Base-by-base conservation (phyloP, 2,797 vertebrate genomes). In the Prionace glauca region DNA sequence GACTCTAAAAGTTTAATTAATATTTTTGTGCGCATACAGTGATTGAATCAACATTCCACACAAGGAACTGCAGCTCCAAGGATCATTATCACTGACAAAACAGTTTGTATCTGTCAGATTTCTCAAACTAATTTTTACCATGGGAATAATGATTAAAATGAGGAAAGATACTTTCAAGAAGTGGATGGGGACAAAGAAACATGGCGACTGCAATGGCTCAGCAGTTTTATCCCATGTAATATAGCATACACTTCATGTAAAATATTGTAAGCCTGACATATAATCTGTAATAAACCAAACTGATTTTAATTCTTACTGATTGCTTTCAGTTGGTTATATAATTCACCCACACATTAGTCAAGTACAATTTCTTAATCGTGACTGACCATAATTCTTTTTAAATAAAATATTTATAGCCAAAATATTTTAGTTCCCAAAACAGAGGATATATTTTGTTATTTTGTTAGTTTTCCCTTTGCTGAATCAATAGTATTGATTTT, bases 101-200 rank as follows among this genome's bases (percentile, higher is more conserved):
- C 92, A 94, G 69, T 94, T 94, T 94, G 69, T 94, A 50, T 50
- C 69, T 94, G 92, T 41, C 67, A 94, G 41, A 72, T 72, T 94
- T 94, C 67, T 94, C 69, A 94, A 94, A 67, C 41, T 94, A 72
- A 71, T 94, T 94, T 72, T 94, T 94, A 14, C 92, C 92, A 72
- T 71, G 92, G 92, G 92, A 94, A 72, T 94, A 72, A 72, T 94
- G 20, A 91, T 65, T 91, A 62, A 62, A 65, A 91, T 91, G 88
- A n/a, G 60, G 32, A 36, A 65, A 90, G 12, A 60, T 18, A 14
- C 60, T 90, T 90, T 62, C 24, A 16, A 91, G 88, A 65, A 91
- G 22, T 65, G 88, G 88, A 72, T 72, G 92, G 67, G 36, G 41
- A 14, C 67, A 41, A 92, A 20, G 32, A 41, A 65, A 65, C 60